Evolutionary conservation across 2,888 invertebrate genomes (phyloP).

Genomic region (Ditula angustiorana): DNA sequence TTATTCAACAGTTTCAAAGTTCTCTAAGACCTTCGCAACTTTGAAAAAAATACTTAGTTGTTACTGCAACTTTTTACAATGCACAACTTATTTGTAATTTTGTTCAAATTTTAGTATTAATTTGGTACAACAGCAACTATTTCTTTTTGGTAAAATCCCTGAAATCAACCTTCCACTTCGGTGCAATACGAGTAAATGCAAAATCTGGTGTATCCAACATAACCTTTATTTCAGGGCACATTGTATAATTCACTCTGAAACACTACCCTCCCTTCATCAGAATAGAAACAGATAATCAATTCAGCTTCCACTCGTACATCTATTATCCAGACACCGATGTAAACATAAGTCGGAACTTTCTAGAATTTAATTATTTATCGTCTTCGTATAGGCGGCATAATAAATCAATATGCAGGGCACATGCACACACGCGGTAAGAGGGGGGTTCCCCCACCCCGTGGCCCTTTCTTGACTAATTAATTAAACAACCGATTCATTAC

Average conservation of each 20-base stretch:
- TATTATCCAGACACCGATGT: constrained; percentile 53
- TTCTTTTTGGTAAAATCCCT: too few relatives aligned
- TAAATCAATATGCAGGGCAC: constrained; percentile 84
- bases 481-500: constrained; percentile 92
- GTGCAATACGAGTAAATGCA: too few relatives aligned
- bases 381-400: constrained; percentile 72
- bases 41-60: too few relatives aligned
- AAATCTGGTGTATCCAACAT: too few relatives aligned
- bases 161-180: too few relatives aligned
- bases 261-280: not conserved
- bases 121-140: too few relatives aligned
- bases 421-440: constrained; percentile 73
- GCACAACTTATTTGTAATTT: too few relatives aligned
- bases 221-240: too few relatives aligned
- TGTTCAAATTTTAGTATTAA: too few relatives aligned
- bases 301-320: constrained; percentile 30
- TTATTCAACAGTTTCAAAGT: too few relatives aligned
- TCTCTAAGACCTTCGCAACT: too few relatives aligned
- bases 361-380: constrained; percentile 84
- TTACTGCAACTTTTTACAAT: too few relatives aligned
- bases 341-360: constrained; percentile 74
- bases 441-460: constrained; percentile 53
- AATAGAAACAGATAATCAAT: constrained; percentile 32
- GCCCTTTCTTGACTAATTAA: constrained; percentile 88
- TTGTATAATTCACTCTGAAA: not conserved